phyloP scores from a whole-genome alignment of 2,113 vertebrate genomes.

The Mixornis gularis region DNA sequence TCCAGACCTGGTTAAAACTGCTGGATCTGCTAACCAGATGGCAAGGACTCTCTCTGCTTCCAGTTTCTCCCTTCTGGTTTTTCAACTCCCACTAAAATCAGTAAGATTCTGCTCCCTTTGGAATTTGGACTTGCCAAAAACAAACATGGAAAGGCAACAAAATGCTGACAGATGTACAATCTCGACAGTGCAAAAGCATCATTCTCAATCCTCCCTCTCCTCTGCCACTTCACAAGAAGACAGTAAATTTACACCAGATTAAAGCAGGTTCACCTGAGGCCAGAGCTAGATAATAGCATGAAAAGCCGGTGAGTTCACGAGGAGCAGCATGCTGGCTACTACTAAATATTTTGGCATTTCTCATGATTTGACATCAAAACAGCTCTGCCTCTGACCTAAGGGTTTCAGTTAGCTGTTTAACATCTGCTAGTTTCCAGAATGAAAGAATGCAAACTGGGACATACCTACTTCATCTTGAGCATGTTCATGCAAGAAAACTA shows the following conservation, averaged over 20 bases:
- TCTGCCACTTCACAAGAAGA: background rate
- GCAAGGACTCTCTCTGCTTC: background rate
- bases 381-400: background rate
- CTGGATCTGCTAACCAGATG: constrained; percentile 24
- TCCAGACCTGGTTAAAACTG: constrained; percentile 2
- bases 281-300: background rate
- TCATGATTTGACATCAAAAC: background rate
- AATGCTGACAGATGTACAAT: background rate
- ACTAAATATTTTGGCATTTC: background rate
- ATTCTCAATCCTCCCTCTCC: background rate
- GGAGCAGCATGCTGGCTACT: background rate
- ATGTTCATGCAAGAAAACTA: background rate
- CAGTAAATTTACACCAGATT: background rate
- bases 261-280: background rate
- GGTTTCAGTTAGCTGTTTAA: background rate
- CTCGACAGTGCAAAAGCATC: background rate
- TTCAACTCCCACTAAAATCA: background rate
- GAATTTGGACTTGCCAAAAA: background rate
- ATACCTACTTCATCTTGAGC: background rate
- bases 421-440: background rate
- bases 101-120: background rate
- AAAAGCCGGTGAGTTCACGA: background rate
- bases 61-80: background rate
- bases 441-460: background rate
- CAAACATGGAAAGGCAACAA: background rate